These are phyloP conservation scores for Drosophila kikkawai DNA, from an alignment of 1,140 invertebrate species.

Conservation along the genomic window DNA sequence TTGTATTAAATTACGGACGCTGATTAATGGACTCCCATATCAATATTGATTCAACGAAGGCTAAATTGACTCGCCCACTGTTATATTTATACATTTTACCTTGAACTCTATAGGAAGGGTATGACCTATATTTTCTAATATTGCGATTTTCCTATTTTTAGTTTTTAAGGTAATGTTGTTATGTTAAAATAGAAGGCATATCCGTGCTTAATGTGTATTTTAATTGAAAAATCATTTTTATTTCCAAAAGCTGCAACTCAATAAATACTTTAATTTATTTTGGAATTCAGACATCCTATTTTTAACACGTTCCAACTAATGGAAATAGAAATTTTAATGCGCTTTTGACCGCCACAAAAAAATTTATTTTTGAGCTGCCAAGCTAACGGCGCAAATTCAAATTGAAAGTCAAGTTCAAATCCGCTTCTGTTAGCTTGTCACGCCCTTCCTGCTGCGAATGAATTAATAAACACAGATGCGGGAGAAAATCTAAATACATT, in stretches of 20 bases:
- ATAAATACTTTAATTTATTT: not conserved
- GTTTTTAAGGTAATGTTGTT: no score
- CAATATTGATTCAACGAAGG: slow-evolving; percentile 9
- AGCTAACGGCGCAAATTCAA: slow-evolving; percentile 39
- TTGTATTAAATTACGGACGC: slow-evolving; percentile 11
- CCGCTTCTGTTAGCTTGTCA: slow-evolving; percentile 34
- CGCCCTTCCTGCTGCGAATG: slow-evolving; percentile 22
- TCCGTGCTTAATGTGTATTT: not conserved
- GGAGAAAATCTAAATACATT: not conserved
- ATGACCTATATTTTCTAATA: not conserved
- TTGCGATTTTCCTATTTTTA: not conserved
- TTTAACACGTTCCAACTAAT: not conserved
- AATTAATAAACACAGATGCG: slow-evolving; percentile 14
- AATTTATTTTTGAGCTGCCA: slow-evolving; percentile 11
- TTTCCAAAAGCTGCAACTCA: not conserved
- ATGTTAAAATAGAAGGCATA: not conserved
- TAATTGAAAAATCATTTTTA: not conserved
- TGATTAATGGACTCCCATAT: slow-evolving; percentile 24
- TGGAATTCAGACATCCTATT: not conserved
- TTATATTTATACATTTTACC: slow-evolving; percentile 11
- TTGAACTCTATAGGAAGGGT: slow-evolving; percentile 17
- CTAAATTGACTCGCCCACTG: not conserved
- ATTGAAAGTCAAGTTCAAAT: slow-evolving; percentile 42
- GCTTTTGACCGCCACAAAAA: not conserved
- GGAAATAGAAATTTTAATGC: not conserved